phyloP scores from a whole-genome alignment of 2,113 vertebrate genomes.

The Pomatostomus ruficeps region DNA sequence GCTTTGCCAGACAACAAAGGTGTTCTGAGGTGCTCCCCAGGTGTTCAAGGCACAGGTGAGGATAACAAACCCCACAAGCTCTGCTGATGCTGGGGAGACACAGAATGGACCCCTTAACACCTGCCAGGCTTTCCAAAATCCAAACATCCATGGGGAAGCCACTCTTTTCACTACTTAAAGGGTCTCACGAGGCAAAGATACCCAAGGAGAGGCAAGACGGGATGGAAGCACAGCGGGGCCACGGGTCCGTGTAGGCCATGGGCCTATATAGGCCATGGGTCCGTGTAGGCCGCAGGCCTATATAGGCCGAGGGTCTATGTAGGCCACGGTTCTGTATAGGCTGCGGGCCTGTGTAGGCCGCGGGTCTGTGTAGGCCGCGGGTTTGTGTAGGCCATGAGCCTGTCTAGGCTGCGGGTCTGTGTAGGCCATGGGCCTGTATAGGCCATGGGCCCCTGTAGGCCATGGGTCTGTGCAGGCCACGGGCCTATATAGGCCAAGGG shows the following conservation, averaged over 20 bases:
- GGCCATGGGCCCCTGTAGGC: no score
- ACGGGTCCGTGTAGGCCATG: accelerated
- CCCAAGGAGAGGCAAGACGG: background rate
- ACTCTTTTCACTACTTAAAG: background rate
- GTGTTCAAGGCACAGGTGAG: accelerated
- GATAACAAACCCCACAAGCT: background rate
- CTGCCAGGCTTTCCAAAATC: background rate
- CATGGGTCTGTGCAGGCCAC: accelerated
- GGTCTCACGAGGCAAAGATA: background rate
- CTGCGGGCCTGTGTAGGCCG: accelerated
- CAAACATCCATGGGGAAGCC: background rate
- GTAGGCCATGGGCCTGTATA: no score
- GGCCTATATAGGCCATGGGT: accelerated
- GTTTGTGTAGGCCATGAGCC: no score
- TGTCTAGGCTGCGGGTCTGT: accelerated
- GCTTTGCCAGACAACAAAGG: background rate
- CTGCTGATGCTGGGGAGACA: background rate
- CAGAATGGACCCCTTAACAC: background rate
- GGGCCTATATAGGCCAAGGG: no score
- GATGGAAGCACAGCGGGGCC: background rate
- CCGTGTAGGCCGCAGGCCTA: accelerated
- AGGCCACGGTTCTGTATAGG: accelerated
- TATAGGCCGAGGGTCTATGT: accelerated
- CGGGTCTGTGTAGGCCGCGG: accelerated
- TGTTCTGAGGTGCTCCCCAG: background rate